Evolutionary conservation across 2,888 invertebrate species (phyloP).

Genomic region (Uropetala carovei): DNA sequence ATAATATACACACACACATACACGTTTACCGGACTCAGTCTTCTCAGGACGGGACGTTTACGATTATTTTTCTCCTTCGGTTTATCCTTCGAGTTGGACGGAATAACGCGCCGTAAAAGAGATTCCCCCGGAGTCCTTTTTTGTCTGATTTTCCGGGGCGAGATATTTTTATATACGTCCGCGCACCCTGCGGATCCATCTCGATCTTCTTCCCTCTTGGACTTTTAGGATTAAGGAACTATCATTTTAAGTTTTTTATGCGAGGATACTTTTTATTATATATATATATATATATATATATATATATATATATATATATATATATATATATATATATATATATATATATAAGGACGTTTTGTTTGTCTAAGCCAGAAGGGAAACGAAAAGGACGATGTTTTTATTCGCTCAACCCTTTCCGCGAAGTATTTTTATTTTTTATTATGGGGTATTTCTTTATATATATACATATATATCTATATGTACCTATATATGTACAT

Average conservation of each 20-base stretch:
- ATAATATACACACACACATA: neutral
- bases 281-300: no score
- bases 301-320: no score
- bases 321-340: no score
- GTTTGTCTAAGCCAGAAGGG: neutral
- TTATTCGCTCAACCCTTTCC: neutral
- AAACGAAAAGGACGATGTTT: neutral
- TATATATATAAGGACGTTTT: neutral
- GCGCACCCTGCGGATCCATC: neutral
- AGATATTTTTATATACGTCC: neutral
- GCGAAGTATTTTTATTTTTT: neutral
- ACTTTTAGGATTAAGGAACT: neutral
- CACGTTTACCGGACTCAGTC: neutral
- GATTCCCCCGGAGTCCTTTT: neutral
- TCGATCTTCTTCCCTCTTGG: neutral
- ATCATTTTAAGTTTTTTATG: neutral
- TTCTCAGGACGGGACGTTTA: neutral
- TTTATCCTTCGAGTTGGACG: neutral
- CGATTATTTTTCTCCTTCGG: slow-evolving; percentile 4
- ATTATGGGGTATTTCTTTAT: neutral
- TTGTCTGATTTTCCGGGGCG: neutral
- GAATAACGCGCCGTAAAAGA: slow-evolving; percentile 9
- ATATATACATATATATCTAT: no score
- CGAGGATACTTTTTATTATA: neutral
- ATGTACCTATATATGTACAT: no score